These are phyloP conservation scores for Ptychodera flava DNA, from an alignment of 35 echinoderm and acorn worm species.

Conservation along the genomic window DNA sequence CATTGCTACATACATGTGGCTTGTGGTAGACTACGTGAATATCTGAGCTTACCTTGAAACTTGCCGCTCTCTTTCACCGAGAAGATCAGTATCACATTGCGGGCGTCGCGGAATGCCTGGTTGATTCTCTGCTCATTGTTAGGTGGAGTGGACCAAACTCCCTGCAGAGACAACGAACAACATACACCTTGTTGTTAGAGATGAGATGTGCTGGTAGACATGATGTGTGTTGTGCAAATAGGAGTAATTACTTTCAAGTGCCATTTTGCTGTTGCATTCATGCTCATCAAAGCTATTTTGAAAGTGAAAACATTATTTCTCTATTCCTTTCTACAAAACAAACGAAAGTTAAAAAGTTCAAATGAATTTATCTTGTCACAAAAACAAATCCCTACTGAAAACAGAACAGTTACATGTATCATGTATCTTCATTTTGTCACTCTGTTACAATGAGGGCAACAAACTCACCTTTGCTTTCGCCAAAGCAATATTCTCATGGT, in stretches of 20 bases:
- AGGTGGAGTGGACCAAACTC: constrained; percentile 97
- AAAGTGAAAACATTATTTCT: neutral
- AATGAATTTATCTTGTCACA: constrained; percentile 7
- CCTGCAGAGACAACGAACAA: constrained; percentile 33
- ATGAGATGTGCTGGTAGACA: no score
- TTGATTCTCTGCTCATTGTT: constrained; percentile 85
- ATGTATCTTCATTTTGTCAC: no score
- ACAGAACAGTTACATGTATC: no score
- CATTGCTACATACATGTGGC: no score
- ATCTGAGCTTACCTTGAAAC: constrained; percentile 75
- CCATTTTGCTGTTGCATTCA: no score
- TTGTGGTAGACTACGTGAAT: no score
- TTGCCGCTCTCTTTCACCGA: constrained; percentile 98
- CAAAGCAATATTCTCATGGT: constrained; percentile 92
- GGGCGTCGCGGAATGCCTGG: constrained; percentile 69
- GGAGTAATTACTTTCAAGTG: no score
- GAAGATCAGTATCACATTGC: constrained; percentile 81
- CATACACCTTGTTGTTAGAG: no score
- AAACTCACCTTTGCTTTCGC: constrained; percentile 86
- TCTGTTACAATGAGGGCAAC: no score
- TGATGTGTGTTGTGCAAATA: no score
- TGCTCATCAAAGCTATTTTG: constrained; percentile 7
- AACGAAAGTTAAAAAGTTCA: neutral
- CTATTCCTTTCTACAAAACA: neutral
- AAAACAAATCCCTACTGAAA: neutral